phyloP scores from a whole-genome alignment of 2,113 vertebrate species.

The Cinclus cinclus region DNA sequence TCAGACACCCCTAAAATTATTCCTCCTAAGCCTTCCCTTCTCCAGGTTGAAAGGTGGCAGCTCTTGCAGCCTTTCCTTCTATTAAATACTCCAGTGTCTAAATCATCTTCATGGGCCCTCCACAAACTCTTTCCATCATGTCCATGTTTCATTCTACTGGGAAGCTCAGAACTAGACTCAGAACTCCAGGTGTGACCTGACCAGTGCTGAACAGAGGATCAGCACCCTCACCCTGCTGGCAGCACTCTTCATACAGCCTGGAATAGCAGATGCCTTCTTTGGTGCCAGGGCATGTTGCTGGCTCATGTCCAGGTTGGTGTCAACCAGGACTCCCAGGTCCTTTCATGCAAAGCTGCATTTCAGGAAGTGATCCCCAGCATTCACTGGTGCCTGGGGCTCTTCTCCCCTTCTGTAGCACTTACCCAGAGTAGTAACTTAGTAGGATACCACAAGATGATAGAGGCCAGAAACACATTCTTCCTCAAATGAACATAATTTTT shows the following conservation, averaged over 20 bases:
- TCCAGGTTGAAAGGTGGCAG: neutral
- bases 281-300: neutral
- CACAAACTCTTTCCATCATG: neutral
- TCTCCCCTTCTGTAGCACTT: neutral
- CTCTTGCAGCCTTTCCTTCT: neutral
- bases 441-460: neutral
- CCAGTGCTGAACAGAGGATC: neutral
- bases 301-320: accelerated
- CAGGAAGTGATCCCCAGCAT: neutral
- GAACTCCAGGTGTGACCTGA: neutral
- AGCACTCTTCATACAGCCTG: neutral
- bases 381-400: neutral
- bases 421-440: neutral
- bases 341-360: neutral
- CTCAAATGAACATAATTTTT: neutral
- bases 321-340: neutral
- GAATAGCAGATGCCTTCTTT: too few relatives aligned
- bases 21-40: neutral
- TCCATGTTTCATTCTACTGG: neutral
- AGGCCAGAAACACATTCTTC: neutral
- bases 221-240: accelerated
- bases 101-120: accelerated
- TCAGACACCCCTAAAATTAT: neutral
- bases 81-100: neutral
- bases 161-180: neutral